Conservation (phyloP, 2,888 invertebrate genomes). For the Himalopsyche tibetana region DNA sequence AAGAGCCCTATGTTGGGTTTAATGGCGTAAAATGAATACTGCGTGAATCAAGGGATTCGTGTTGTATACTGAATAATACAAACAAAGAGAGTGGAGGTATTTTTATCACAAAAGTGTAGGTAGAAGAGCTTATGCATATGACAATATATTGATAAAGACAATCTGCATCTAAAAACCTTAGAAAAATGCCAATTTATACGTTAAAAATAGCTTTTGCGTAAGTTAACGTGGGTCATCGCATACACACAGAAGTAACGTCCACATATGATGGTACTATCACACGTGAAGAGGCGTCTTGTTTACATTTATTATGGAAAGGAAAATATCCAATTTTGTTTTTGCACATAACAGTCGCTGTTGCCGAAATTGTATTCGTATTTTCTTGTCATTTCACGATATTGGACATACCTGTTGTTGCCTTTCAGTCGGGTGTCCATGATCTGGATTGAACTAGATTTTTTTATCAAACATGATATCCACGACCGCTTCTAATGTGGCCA, state of each 20-base stretch:
- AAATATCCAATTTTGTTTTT: constrained; percentile 26
- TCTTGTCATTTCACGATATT: constrained; percentile 20
- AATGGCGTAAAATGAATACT: no score
- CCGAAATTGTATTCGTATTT: constrained; percentile 30
- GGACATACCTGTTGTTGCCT: not conserved
- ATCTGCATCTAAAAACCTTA: no score
- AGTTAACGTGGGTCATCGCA: not conserved
- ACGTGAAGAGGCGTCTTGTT: not conserved
- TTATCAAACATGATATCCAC: not conserved
- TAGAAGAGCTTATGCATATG: no score
- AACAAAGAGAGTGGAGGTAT: no score
- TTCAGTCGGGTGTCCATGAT: not conserved
- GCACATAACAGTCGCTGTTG: constrained; percentile 9
- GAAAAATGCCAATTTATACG: no score
- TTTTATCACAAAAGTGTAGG: no score
- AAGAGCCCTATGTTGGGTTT: no score
- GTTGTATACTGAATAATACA: no score
- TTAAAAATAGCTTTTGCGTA: no score
- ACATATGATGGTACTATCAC: not conserved
- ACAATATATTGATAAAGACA: no score
- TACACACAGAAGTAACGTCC: not conserved
- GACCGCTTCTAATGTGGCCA: no score
- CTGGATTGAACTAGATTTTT: not conserved
- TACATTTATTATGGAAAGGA: constrained; percentile 27
- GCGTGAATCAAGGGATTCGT: no score